phyloP scores from a whole-genome alignment of 1,140 invertebrate species.

The Coboldia fuscipes region DNA sequence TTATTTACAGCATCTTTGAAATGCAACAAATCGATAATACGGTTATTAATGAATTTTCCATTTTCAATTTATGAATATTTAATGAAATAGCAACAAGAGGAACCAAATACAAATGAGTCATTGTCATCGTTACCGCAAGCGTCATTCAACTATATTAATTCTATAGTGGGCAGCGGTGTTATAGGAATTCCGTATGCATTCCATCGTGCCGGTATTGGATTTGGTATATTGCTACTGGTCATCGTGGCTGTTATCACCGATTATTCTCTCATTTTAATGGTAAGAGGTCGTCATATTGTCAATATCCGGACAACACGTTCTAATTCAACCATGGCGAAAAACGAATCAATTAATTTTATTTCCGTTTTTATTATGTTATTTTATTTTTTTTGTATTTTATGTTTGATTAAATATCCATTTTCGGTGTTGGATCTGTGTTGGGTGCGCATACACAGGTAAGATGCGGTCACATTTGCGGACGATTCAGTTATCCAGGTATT shows the following conservation, averaged over 20 bases:
- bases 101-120: constrained; percentile 11
- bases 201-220: constrained; percentile 55
- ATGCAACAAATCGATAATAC: neutral
- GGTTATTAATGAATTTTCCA: neutral
- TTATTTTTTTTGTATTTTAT: neutral
- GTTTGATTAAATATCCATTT: neutral
- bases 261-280: constrained; percentile 66
- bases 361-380: neutral
- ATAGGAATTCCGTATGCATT: constrained; percentile 79
- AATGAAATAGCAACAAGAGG: constrained; percentile 5
- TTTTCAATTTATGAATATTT: neutral
- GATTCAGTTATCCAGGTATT: constrained; percentile 66
- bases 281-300: no score
- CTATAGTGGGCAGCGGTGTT: constrained; percentile 77
- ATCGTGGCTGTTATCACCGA: constrained; percentile 60
- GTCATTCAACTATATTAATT: constrained; percentile 83
- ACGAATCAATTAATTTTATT: neutral
- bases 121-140: constrained; percentile 41
- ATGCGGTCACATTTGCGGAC: constrained; percentile 56
- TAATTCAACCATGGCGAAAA: no score
- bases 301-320: no score
- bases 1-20: neutral
- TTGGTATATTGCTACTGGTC: constrained; percentile 51
- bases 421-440: neutral
- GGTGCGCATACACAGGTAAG: constrained; percentile 16